Evolutionary conservation across 2,797 vertebrate species (phyloP).

Genomic region (Sciaenops ocellatus): DNA sequence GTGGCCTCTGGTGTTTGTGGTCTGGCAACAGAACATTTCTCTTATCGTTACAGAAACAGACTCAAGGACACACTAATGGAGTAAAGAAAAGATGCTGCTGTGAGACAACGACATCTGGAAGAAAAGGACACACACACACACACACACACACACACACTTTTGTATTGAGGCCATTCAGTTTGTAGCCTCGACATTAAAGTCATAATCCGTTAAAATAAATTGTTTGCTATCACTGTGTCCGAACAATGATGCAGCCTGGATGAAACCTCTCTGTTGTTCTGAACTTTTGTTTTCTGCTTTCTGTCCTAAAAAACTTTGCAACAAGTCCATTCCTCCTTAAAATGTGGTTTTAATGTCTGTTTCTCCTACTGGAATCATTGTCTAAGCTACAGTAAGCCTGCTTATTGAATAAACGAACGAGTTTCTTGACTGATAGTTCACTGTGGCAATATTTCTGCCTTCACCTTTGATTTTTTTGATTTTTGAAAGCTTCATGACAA

Average conservation of each 20-base stretch:
- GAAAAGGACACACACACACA: slow-evolving; percentile 4
- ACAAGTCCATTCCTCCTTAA: not conserved
- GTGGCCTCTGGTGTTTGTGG: slow-evolving; percentile 16
- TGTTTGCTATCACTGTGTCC: not conserved
- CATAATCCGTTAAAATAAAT: slow-evolving; percentile 5
- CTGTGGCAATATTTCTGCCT: not conserved
- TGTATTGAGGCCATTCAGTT: not conserved
- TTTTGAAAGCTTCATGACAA: not conserved
- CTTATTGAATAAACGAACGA: not conserved
- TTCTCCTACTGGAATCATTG: not conserved
- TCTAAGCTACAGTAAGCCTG: not conserved
- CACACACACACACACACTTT: not conserved
- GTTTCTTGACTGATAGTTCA: not conserved
- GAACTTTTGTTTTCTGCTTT: not conserved
- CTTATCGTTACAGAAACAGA: slow-evolving; percentile 63
- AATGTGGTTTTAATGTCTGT: not conserved
- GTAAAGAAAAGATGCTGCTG: slow-evolving; percentile 54
- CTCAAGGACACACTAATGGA: slow-evolving; percentile 65
- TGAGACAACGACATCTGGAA: slow-evolving; percentile 49
- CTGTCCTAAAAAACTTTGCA: not conserved
- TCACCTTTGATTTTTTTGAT: not conserved
- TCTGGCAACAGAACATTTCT: slow-evolving; percentile 51
- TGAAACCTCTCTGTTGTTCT: not conserved
- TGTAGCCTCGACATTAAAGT: slow-evolving; percentile 22
- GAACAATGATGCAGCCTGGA: not conserved